A percentile compares a stretch with the other conserved stretches of the same genome.
phyloP scores from a whole-genome alignment of 2,888 invertebrate species.

The Pachydiplax longipennis region DNA sequence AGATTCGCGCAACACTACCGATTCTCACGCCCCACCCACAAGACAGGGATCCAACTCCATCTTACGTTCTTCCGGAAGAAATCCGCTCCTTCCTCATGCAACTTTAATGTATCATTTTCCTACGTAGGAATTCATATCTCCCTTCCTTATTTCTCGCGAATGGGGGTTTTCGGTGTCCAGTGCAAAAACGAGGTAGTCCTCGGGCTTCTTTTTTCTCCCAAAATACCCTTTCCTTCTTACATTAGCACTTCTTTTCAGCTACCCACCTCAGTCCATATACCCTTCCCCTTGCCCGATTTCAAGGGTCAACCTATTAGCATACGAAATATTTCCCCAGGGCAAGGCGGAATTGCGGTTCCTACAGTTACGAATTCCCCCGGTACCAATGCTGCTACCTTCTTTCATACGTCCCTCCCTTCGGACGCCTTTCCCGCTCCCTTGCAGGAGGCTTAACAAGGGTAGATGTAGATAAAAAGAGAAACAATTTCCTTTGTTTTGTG shows the following conservation, averaged over 20 bases:
- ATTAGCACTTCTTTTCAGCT: neutral
- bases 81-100: neutral
- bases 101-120: neutral
- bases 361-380: neutral
- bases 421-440: neutral
- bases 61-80: neutral
- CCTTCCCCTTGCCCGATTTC: neutral
- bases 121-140: neutral
- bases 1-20: neutral
- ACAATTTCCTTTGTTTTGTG: neutral
- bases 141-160: neutral
- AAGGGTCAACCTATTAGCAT: conserved; percentile 8
- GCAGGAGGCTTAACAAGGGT: neutral
- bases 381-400: neutral
- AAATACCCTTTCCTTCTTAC: neutral
- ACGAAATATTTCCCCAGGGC: conserved; percentile 2
- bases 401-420: neutral
- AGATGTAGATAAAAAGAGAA: neutral
- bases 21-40: neutral
- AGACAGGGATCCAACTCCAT: neutral
- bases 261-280: neutral
- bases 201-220: neutral
- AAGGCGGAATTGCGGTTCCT: neutral
- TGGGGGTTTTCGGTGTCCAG: neutral
- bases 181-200: neutral